These are phyloP conservation scores for Sclerodermus sp. DNA, from an alignment of 2,888 invertebrate species.

Conservation along the genomic window DNA sequence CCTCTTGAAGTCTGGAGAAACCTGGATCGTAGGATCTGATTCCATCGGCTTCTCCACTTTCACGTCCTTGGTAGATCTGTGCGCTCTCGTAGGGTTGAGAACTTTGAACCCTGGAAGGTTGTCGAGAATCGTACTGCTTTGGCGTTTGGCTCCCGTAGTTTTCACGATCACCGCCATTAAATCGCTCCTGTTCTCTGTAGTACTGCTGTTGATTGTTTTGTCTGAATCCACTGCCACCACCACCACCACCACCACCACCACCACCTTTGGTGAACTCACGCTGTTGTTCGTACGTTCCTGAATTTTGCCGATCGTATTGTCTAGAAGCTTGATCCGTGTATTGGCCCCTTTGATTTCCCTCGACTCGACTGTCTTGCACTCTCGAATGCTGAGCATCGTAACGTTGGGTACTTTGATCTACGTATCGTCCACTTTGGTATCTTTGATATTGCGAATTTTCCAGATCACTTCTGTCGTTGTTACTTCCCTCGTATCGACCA, in stretches of 20 bases:
- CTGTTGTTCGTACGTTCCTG: background rate
- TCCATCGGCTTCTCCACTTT: too few relatives aligned
- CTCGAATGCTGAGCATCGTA: constrained; percentile 1
- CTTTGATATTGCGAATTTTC: too few relatives aligned
- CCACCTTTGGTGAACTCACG: background rate
- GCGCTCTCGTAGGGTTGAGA: too few relatives aligned
- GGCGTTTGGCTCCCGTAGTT: background rate
- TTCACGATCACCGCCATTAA: background rate
- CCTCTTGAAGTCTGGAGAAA: too few relatives aligned
- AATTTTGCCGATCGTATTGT: background rate
- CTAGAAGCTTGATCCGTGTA: background rate
- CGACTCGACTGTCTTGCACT: background rate
- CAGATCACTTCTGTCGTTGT: background rate
- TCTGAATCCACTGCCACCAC: too few relatives aligned
- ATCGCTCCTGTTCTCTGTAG: background rate
- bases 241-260: too few relatives aligned
- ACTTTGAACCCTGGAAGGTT: too few relatives aligned
- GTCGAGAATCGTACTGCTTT: too few relatives aligned
- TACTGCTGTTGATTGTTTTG: too few relatives aligned
- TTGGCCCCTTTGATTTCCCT: background rate
- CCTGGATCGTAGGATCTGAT: too few relatives aligned
- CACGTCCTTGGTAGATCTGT: too few relatives aligned
- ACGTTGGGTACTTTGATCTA: background rate
- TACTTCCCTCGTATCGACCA: background rate
- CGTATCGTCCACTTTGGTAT: background rate